A percentile compares a stretch with the other conserved stretches of the same genome.
phyloP scores from a whole-genome alignment of 2,888 invertebrate species.

The Polia nebulosa region DNA sequence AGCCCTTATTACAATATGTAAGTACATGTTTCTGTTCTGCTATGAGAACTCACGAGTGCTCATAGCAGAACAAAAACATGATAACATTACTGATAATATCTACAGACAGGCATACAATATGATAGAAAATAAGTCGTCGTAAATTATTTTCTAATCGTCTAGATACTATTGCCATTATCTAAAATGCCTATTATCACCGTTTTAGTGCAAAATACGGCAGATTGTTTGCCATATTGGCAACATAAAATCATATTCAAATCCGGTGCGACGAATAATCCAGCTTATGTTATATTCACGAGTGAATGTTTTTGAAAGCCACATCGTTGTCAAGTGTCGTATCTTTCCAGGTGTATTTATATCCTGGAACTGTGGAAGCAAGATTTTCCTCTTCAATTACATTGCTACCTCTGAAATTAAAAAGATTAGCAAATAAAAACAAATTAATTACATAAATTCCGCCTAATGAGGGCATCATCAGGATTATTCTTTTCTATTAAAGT shows the following conservation, averaged over 20 bases:
- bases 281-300: slow-evolving; percentile 67
- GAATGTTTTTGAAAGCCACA: slow-evolving; percentile 79
- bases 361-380: slow-evolving; percentile 72
- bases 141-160: no score
- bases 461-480: not conserved
- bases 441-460: not conserved
- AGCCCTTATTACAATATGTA: not conserved
- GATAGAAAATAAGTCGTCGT: not conserved
- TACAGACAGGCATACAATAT: slow-evolving; percentile 10
- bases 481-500: not conserved
- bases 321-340: slow-evolving; percentile 69
- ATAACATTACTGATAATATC: slow-evolving; percentile 21
- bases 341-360: slow-evolving; percentile 72
- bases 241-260: not conserved
- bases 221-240: not conserved
- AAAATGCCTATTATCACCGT: not conserved
- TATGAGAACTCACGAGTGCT: no score
- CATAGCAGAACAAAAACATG: not conserved
- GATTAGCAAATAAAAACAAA: not conserved
- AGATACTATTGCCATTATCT: slow-evolving; percentile 9
- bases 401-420: slow-evolving; percentile 71
- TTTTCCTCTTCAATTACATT: slow-evolving; percentile 85
- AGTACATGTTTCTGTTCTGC: no score
- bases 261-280: slow-evolving; percentile 8
- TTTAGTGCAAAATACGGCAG: not conserved